Percentiles rank a stretch among this genome's conserved stretches.
Evolutionary conservation across 2,113 vertebrate genomes (phyloP).

Genomic region (Oncorhynchus gorbuscha): DNA sequence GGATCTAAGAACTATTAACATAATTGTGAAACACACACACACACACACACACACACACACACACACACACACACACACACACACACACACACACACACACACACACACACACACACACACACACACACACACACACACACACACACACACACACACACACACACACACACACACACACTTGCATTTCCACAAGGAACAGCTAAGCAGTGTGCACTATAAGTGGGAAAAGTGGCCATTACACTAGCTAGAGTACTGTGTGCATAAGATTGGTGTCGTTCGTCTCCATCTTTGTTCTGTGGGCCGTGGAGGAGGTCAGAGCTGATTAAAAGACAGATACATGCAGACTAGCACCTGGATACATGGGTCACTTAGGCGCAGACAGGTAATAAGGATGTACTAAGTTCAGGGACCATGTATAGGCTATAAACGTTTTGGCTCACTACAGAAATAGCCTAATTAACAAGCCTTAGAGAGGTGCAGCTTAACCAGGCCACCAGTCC

Average conservation of each 20-base stretch:
- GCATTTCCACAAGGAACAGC: too few species aligned
- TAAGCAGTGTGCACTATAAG: too few species aligned
- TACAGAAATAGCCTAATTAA: slow-evolving; percentile 77
- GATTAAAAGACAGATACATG: neutral
- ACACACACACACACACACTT: slow-evolving; percentile 2
- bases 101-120: slow-evolving; percentile 19
- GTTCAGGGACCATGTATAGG: slow-evolving; percentile 61
- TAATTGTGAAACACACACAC: slow-evolving; percentile 26
- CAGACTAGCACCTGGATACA: slow-evolving; percentile 8
- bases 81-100: slow-evolving; percentile 7
- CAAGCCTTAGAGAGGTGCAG: slow-evolving; percentile 67
- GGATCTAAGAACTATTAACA: slow-evolving; percentile 5
- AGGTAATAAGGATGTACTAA: neutral
- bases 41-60: slow-evolving; percentile 2
- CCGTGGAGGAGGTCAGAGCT: neutral
- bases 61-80: slow-evolving; percentile 2
- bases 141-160: slow-evolving; percentile 1
- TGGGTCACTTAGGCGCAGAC: neutral
- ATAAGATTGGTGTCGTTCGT: neutral
- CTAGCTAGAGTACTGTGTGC: neutral
- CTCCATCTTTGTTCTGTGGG: too few species aligned
- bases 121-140: neutral
- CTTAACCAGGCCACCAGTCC: slow-evolving; percentile 72
- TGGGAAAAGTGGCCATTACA: too few species aligned
- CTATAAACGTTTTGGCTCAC: slow-evolving; percentile 46